Evolutionary conservation across 2,888 invertebrate species (phyloP).

Genomic region (Protonemura montana): DNA sequence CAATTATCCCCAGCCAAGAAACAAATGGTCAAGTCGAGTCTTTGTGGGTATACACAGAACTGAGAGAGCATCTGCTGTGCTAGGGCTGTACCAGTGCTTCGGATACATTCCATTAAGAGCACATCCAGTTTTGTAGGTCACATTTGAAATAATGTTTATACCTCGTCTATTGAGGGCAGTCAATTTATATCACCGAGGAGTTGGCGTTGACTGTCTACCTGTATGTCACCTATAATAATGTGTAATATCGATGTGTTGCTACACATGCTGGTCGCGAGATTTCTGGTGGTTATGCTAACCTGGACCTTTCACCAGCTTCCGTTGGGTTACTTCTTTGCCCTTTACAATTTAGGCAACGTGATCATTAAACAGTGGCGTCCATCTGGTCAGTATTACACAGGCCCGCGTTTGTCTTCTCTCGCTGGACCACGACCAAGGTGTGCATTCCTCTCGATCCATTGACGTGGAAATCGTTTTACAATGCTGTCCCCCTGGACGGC

Average conservation of each 20-base stretch:
- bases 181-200: background rate
- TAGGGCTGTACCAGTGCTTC: background rate
- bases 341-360: conserved; percentile 5
- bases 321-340: conserved; percentile 24
- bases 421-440: background rate
- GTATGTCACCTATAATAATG: background rate
- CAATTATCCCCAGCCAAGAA: background rate
- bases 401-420: background rate
- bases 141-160: background rate
- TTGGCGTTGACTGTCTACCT: background rate
- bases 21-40: background rate
- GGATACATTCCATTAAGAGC: background rate
- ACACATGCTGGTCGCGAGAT: background rate
- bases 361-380: background rate
- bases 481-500: background rate
- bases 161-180: background rate
- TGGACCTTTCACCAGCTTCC: conserved; percentile 29
- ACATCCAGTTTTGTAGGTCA: background rate
- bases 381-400: background rate
- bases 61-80: background rate
- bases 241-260: background rate
- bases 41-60: background rate
- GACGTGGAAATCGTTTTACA: background rate
- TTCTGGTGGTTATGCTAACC: background rate
- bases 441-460: background rate